Base-by-base conservation (phyloP, 2,797 vertebrate species). In the Paedocypris micromegethes region DNA sequence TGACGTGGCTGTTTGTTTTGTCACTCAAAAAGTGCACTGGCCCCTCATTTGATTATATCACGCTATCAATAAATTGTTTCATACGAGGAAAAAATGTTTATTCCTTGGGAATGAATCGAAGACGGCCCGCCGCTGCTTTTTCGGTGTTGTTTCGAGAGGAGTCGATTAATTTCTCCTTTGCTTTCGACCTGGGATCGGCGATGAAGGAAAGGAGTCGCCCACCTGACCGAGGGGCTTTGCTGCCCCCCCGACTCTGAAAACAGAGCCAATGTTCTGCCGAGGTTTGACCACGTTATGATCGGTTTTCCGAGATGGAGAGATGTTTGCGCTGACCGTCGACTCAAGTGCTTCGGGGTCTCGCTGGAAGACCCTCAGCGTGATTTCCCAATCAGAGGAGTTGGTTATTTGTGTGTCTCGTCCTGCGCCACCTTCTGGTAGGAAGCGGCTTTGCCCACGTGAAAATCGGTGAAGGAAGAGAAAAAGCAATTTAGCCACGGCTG, bases 11-110 rank as follows among this genome's bases (percentile, higher is more conserved):
- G 92, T 94, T 93, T 89, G 90, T 85, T 90, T 91, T 23, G 23
- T 92, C 91, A 92, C 83, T 82, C 85, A 79, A 58, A 72, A 72
- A 87, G 89, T 93, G 92, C 93, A 82, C 89, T 92, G 91, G 90
- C 89, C 91, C 68, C 91, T 92, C 91, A 92, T 86, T 90, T 95
- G 92, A 90, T 91, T 91, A 90, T 97, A 94, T 94, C 94, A 92
- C 91, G 90, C 93, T 94, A 89, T 97, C 91, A 98, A 98, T 98
- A 98, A 98, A 99, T 98, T 93, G 89, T 94, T 92, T 97, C 94
- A 95, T 95, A 95, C 95, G 93, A 95, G 93, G 94, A 94, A 94
- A 90, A 89, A 84, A 49, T 90, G 90, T 91, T 95, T 95, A 93
- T 98, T 96, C 94, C 88, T 93, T 94, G 94, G 93, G 95, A 86